These are phyloP conservation scores for Hydropotes inermis DNA, from an alignment of 2,113 vertebrate species.

Conservation along the genomic window DNA sequence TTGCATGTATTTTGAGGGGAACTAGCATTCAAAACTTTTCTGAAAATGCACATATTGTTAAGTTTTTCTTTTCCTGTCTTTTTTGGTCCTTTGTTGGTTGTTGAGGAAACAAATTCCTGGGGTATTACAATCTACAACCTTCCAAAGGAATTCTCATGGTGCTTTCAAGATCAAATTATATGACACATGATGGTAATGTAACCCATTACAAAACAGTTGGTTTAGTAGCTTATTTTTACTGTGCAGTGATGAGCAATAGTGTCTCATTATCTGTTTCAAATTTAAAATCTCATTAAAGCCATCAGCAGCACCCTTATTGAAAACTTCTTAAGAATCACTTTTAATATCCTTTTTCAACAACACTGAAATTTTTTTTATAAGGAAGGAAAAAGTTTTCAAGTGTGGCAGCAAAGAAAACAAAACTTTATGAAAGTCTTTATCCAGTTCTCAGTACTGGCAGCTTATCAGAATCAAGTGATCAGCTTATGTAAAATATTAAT, in stretches of 20 bases:
- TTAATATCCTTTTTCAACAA: neutral
- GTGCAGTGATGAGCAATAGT: neutral
- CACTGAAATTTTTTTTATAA: neutral
- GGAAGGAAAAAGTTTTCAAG: neutral
- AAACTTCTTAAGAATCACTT: neutral
- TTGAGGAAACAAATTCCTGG: constrained; percentile 6
- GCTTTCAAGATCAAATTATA: constrained; percentile 16
- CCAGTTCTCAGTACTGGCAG: neutral
- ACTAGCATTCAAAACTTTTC: neutral
- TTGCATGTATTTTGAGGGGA: neutral
- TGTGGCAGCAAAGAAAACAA: neutral
- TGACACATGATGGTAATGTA: neutral
- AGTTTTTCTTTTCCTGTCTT: neutral
- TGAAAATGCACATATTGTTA: constrained; percentile 31
- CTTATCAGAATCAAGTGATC: neutral
- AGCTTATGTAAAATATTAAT: neutral
- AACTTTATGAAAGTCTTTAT: neutral
- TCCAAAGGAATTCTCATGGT: neutral
- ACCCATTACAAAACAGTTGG: neutral
- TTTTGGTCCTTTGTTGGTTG: neutral
- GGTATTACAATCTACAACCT: neutral
- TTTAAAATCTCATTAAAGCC: neutral
- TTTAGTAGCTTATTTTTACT: neutral
- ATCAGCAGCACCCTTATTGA: neutral
- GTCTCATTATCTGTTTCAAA: neutral